These are phyloP conservation scores for Chaenodraco wilsoni DNA, from an alignment of 2,797 vertebrate species.

Conservation along the genomic window DNA sequence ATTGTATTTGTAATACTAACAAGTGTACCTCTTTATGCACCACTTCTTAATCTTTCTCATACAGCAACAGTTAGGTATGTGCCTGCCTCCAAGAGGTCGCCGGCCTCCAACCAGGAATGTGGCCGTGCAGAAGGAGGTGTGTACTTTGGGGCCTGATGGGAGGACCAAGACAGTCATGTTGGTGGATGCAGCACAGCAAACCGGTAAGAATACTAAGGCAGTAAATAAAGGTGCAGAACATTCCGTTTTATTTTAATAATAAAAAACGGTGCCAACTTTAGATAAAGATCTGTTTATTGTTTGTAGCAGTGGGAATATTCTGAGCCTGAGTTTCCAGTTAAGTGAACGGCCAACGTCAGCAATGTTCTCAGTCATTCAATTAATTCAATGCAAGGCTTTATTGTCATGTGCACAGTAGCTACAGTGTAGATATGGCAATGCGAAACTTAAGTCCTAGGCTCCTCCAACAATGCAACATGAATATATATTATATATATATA, in stretches of 20 bases:
- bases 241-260: neutral
- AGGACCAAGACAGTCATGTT: slow-evolving; percentile 92
- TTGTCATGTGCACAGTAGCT: too few relatives aligned
- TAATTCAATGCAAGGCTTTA: too few relatives aligned
- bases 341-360: neutral
- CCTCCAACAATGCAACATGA: too few relatives aligned
- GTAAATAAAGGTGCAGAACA: neutral
- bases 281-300: neutral
- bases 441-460: too few relatives aligned
- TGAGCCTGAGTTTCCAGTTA: neutral
- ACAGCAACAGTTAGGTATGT: slow-evolving; percentile 75
- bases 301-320: neutral
- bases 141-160: slow-evolving; percentile 90
- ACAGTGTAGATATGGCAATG: too few relatives aligned
- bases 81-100: slow-evolving; percentile 87
- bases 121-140: slow-evolving; percentile 96
- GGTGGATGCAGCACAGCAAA: slow-evolving; percentile 91
- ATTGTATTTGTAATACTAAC: slow-evolving; percentile 1
- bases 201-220: slow-evolving; percentile 51
- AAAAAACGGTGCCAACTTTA: neutral
- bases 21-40: neutral
- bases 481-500: too few relatives aligned
- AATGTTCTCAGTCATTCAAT: neutral
- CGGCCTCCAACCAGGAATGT: slow-evolving; percentile 92
- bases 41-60: slow-evolving; percentile 7